These are phyloP conservation scores for Ciconia stormi DNA, from an alignment of 2,113 vertebrate species.

Conservation along the genomic window DNA sequence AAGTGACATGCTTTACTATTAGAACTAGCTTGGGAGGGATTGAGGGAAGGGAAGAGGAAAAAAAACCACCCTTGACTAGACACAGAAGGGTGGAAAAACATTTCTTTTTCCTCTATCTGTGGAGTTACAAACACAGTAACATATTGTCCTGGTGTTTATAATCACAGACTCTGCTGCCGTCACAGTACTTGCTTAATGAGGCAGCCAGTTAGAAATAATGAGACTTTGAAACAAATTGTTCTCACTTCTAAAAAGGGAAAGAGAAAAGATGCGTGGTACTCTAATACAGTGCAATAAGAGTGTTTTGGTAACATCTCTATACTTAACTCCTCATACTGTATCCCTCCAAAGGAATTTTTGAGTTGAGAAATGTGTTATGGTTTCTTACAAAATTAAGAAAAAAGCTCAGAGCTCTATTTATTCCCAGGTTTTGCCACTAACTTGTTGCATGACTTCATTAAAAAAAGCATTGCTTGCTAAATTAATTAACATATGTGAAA, in stretches of 20 bases:
- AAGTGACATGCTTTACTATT: conserved; percentile 69
- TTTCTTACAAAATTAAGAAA: background rate
- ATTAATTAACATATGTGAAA: conserved; percentile 25
- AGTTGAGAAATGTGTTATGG: background rate
- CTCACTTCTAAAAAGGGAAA: conserved; percentile 52
- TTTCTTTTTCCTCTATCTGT: conserved; percentile 54
- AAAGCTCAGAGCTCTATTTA: background rate
- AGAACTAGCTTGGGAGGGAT: conserved; percentile 66
- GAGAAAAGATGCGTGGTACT: background rate
- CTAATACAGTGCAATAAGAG: background rate
- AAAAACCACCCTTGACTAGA: conserved; percentile 37
- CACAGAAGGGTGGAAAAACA: conserved; percentile 49
- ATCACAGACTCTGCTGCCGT: conserved; percentile 61
- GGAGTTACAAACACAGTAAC: conserved; percentile 58
- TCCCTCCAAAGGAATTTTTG: background rate
- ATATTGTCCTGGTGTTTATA: conserved; percentile 69
- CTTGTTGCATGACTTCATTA: conserved; percentile 38
- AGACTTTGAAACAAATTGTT: conserved; percentile 68
- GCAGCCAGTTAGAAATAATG: conserved; percentile 67
- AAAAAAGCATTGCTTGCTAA: conserved; percentile 14
- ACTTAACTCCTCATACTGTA: background rate
- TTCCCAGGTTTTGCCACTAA: background rate
- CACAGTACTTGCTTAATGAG: conserved; percentile 68
- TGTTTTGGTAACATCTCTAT: background rate
- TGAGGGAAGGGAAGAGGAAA: background rate